Evolutionary conservation across 2,113 vertebrate genomes (phyloP).

Genomic region (Petrocephalus zakoni): DNA sequence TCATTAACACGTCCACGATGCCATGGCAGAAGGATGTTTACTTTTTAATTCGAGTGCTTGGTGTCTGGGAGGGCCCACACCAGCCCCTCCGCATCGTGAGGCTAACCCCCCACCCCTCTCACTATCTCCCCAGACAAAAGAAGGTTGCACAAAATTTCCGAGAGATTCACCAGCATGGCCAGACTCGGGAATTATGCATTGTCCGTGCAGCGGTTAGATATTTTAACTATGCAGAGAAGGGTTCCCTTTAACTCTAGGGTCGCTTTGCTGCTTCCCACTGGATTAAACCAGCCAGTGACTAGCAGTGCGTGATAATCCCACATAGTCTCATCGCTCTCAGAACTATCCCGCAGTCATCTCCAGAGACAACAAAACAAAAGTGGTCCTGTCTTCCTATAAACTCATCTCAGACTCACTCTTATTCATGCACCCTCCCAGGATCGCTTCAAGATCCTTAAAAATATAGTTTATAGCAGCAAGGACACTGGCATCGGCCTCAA

Average conservation of each 20-base stretch:
- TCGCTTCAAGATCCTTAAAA: neutral
- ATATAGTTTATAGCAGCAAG: neutral
- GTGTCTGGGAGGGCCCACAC: neutral
- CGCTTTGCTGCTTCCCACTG: neutral
- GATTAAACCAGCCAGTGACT: neutral
- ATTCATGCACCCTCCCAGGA: neutral
- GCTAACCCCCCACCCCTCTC: neutral
- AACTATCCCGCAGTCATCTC: neutral
- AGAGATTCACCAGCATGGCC: neutral
- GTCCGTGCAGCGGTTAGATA: neutral
- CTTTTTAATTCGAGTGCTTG: neutral
- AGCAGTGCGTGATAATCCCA: neutral
- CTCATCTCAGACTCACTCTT: neutral
- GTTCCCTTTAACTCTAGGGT: neutral
- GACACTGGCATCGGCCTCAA: neutral
- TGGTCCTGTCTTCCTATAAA: neutral
- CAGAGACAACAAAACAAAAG: neutral
- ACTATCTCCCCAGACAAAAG: neutral
- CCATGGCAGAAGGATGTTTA: neutral
- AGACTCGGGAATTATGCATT: neutral
- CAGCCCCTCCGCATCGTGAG: neutral
- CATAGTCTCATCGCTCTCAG: neutral
- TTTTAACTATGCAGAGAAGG: neutral
- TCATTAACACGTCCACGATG: neutral
- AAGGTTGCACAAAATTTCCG: conserved; percentile 1